Base-by-base conservation (phyloP, 2,113 vertebrate genomes). In the Gallinago media region DNA sequence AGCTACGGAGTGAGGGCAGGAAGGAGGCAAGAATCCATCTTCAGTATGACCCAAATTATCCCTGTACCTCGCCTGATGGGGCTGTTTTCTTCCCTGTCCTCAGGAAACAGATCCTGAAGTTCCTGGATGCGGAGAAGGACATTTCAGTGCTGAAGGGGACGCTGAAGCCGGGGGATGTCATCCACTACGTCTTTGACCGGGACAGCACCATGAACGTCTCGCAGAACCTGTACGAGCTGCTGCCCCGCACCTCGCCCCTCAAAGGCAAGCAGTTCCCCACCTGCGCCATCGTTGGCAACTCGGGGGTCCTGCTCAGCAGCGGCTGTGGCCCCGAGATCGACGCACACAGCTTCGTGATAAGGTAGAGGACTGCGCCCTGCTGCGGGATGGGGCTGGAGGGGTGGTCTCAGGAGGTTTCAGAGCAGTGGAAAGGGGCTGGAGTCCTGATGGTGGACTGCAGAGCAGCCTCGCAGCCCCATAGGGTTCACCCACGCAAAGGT, bases 241-340 rank as follows among this genome's bases (percentile, higher is more conserved):
- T 99, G 63, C 99, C 99, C 40, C 98, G 98, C 5, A 98, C 96
- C 6, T 99, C 99, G 0, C 99, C 99, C 2, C 98, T 99, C 97
- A 99, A 99, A 96, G 99, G 99, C 94, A 99, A 98, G 67, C 98
- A 99, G 92, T 99, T 99, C 96, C 97, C 96, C 88, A 98, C 98
- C 31, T 99, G 99, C 3, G 99, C 99, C 95, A 99, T 99, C 3
- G 99, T 99, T 72, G 99, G 99, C 55, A 99, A 99, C 97, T 99
- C 99, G 0, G 99, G 99, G 36, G 98, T 99, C 92, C 97, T 99
- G 95, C 98, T 99, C 70, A 99, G 99, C 98, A 99, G 99, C 5
- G 98, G 99, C 98, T 99, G 99, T 0, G 99, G 99, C 29, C 96
- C 95, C 3, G 99, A 99, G 97, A 99, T 99, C 2, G 99, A 99